Evolutionary conservation across 1,140 invertebrate genomes (phyloP), one percentile per base, ranked within the genome.

Genomic region (Drosophila insularis): DNA sequence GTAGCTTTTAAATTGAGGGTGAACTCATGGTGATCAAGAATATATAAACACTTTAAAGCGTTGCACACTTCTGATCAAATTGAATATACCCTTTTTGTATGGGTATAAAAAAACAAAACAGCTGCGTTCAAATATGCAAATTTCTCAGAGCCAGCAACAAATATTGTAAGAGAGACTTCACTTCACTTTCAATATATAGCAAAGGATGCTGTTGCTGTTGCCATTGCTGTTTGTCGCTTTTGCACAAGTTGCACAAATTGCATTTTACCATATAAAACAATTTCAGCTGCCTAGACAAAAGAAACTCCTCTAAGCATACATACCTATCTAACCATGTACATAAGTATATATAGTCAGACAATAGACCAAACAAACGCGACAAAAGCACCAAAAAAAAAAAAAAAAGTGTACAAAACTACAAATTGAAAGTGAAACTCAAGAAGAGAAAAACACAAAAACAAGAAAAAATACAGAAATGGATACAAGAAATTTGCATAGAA

Each of bases 231-330:
- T 87, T 87, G 82, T 87, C 80, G 80, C 84, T 81, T 89, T 86
- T 84, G 82, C 82, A 50, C 43, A 61, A 89, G 84, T 89, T 89
- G 84, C 84, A 89, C 84, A 89, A 89, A 89, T 89, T 89, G 85
- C 85, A 89, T 89, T 89, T 89, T 89, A 75, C 84, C 84, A 89
- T 89, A 89, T 89, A 89, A 89, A 89, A 86, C 81, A 86, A 87
- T 86, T 87, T 82, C 82, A 79, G 71, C 74, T 71, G 79, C 66
- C 27, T 32, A 89, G 71, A 89, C 84, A 89, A 89, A 89, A 84
- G 74, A 80, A 89, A 84, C 68, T 74, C 64, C 81, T 80, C 76
- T 61, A 54, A 46, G 61, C 50, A 81, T 70, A 66, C 63, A 39
- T 55, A 81, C 79, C 35, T 11, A 78, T 77, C 63, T 63, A 60